Evolutionary conservation across 2,797 vertebrate genomes (phyloP), one percentile per base, ranked within the genome.

Genomic region (Harpagifer antarcticus): DNA sequence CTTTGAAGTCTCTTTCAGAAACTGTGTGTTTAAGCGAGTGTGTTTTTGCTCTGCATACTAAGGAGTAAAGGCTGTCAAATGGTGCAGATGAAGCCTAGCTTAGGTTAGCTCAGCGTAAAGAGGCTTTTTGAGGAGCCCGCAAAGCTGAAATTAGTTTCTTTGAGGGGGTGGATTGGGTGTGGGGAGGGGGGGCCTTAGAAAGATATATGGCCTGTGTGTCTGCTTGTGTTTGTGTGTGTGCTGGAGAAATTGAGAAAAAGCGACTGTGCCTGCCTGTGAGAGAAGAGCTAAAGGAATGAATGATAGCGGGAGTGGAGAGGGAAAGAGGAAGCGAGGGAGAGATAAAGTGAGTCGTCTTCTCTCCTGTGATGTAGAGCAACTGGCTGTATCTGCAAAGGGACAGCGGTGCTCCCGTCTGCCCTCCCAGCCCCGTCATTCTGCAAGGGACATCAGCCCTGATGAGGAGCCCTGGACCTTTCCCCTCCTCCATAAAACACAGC

Each of bases 371-470:
- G 91, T 87, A 82, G 71, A 83, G 91, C 84, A 76, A 86, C 83
- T 72, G 89, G 57, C 86, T 89, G 80, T 94, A 94, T 95, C 94
- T 94, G 91, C 87, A 94, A 93, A 91, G 91, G 79, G 83, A 87
- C 93, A 94, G 91, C 68, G 77, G 53, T 86, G 90, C 84, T 89
- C 91, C 87, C 48, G 89, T 83, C 90, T 92, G 90, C 91, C 91
- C 91, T 78, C 85, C 79, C 74, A 79, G 80, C 75, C 88, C 89
- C 81, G 67, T 74, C 83, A 67, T 83, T 88, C 88, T 86, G 79
- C 58, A 49, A 76, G 85, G 82, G 85, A 86, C 86, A 73, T 56
- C 75, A 72, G 85, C 68, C 77, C 84, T 87, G 84, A 91, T 90
- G 87, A 87, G 86, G 68, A 81, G 79, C 73, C 43, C 57, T 49